These are phyloP conservation scores for Astyanax mexicanus DNA, from an alignment of 2,797 vertebrate genomes.

Conservation along the genomic window DNA sequence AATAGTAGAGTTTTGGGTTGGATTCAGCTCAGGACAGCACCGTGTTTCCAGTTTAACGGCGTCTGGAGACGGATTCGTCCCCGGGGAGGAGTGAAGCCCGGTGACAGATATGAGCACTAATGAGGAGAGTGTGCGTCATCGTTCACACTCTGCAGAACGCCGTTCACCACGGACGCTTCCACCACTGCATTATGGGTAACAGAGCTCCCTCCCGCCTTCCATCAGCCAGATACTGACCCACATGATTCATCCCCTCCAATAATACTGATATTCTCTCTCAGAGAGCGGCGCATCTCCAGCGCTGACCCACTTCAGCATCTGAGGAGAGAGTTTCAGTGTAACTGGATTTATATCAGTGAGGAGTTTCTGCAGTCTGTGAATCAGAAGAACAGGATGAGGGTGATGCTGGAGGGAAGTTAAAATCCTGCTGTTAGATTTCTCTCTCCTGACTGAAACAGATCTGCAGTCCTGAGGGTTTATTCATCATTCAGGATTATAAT, in stretches of 20 bases:
- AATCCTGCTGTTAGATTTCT: conserved; percentile 14
- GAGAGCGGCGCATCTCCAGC: neutral
- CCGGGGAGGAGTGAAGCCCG: neutral
- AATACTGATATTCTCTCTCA: conserved; percentile 26
- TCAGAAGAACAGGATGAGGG: neutral
- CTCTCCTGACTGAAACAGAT: conserved; percentile 2
- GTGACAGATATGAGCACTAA: conserved; percentile 20
- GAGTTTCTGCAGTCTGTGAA: conserved; percentile 16
- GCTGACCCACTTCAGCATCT: conserved; percentile 35
- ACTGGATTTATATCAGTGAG: conserved; percentile 37
- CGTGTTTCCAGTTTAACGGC: neutral
- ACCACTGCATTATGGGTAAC: conserved; percentile 25
- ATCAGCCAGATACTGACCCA: conserved; percentile 9
- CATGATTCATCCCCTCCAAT: conserved; percentile 32
- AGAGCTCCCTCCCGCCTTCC: conserved; percentile 4
- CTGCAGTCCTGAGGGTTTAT: neutral
- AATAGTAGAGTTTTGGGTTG: neutral
- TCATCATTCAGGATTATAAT: neutral
- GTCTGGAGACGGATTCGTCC: neutral
- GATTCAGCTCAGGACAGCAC: neutral
- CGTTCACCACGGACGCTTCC: neutral
- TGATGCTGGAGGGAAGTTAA: conserved; percentile 26
- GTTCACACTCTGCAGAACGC: conserved; percentile 10
- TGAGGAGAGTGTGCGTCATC: conserved; percentile 11
- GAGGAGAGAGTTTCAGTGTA: conserved; percentile 5